Evolutionary conservation across 2,888 invertebrate species (phyloP).

Genomic region (Ophion obscuratus): DNA sequence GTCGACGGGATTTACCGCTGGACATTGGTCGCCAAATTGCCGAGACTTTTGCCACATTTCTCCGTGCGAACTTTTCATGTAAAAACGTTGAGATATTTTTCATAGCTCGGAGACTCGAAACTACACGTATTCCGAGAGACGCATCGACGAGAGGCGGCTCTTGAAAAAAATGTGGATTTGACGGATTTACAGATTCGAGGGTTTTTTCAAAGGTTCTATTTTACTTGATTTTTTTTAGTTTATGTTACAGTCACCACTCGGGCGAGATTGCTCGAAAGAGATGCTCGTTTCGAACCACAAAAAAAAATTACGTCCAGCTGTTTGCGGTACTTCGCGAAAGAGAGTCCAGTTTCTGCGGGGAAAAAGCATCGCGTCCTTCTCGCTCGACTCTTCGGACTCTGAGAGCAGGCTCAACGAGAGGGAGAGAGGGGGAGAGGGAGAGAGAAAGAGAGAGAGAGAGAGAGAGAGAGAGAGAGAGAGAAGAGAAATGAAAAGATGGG

Average conservation of each 20-base stretch:
- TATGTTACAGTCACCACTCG: conserved; percentile 10
- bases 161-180: conserved; percentile 6
- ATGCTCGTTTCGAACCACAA: not conserved
- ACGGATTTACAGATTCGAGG: conserved; percentile 24
- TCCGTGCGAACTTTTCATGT: no score
- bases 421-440: not conserved
- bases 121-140: not conserved
- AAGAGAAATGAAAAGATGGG: not conserved
- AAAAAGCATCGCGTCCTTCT: conserved; percentile 34
- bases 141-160: not conserved
- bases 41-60: not conserved
- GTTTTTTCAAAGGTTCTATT: not conserved
- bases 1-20: not conserved
- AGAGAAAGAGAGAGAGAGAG: not conserved
- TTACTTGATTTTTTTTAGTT: not conserved
- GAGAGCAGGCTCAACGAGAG: conserved; percentile 7
- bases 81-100: no score
- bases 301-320: conserved; percentile 20
- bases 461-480: not conserved
- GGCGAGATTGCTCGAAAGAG: conserved; percentile 12
- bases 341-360: not conserved
- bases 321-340: conserved; percentile 7
- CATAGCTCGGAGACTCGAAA: not conserved
- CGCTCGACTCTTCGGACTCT: conserved; percentile 35
- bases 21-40: no score